Evolutionary conservation across 2,888 invertebrate genomes (phyloP), one percentile per base, ranked within the genome.

Genomic region (Priocnemis perturbator): DNA sequence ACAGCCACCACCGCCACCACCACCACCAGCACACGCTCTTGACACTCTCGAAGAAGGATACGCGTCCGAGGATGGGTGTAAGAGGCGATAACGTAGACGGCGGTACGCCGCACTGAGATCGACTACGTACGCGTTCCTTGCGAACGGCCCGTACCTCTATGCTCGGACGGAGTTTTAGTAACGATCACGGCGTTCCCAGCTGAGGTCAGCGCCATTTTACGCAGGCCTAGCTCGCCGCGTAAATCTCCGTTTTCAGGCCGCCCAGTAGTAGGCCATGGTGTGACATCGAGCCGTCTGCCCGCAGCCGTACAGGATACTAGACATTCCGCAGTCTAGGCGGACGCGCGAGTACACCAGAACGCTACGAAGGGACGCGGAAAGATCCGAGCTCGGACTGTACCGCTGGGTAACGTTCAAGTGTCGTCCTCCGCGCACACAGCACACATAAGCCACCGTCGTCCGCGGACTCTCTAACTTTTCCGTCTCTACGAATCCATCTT

Each of bases 151-250:
- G 78, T 79, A 81, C 78, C 79, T 81, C 75, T 78, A 67, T 73
- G 64, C 68, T 70, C 74, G 77, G 37, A 71, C 71, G 80, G 77
- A 68, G 72, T 68, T 74, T 73, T 67, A 59, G 73, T 68, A 64
- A 74, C 60, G 72, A 81, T 76, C 80, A 83, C 83, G 83, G 81
- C 84, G 84, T 83, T 76, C 77, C 76, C 84, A 76, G 83, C 81
- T 77, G 86, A 82, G 82, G 85, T 81, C 83, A 89, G 85, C 87
- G 88, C 87, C 88, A 89, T 89, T 84, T 83, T 85, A 74, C 76
- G 62, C 72, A 69, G 61, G 71, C 68, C 69, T 61, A 62, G 75
- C 69, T 71, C 67, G 64, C 72, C 67, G 64, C 60, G 66, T 67
- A 63, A 67, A 67, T 62, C 59, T 69, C 59, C 67, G 69, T 76